Conservation (phyloP, 2,888 invertebrate genomes). For the Drosophila koepferae region DNA sequence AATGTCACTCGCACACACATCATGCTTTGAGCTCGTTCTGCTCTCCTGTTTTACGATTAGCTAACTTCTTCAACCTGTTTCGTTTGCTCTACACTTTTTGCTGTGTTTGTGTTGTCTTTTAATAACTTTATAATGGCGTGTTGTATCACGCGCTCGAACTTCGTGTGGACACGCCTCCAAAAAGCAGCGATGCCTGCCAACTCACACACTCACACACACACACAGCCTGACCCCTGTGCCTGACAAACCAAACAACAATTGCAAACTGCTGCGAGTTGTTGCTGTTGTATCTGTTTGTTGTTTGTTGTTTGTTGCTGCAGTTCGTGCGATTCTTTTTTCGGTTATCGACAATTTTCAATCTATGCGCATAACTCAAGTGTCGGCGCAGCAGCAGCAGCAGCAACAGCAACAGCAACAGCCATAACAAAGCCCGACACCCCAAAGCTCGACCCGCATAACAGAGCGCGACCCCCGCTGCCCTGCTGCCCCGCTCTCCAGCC, state of each 20-base stretch:
- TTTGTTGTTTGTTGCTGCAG: slow-evolving; percentile 54
- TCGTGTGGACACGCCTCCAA: slow-evolving; percentile 69
- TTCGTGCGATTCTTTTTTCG: slow-evolving; percentile 77
- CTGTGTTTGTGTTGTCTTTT: slow-evolving; percentile 64
- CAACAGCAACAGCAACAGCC: slow-evolving; percentile 42
- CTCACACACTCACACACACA: not conserved
- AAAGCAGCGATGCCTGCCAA: slow-evolving; percentile 28
- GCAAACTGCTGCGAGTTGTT: slow-evolving; percentile 48
- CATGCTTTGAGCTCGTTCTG: not conserved
- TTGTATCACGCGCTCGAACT: slow-evolving; percentile 73
- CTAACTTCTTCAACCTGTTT: slow-evolving; percentile 49
- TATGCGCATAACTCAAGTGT: slow-evolving; percentile 78
- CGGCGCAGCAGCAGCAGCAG: slow-evolving; percentile 60
- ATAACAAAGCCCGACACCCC: slow-evolving; percentile 50
- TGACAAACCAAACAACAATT: slow-evolving; percentile 56
- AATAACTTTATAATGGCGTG: slow-evolving; percentile 83
- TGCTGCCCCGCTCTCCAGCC: too few species aligned
- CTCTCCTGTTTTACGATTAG: not conserved
- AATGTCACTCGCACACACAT: not conserved
- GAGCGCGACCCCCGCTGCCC: slow-evolving; percentile 29
- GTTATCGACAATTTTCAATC: slow-evolving; percentile 82
- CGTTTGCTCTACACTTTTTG: slow-evolving; percentile 26
- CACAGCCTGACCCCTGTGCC: slow-evolving; percentile 5
- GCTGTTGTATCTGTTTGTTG: slow-evolving; percentile 25
- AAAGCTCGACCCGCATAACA: slow-evolving; percentile 65